These are phyloP conservation scores for Cantharis nigra DNA, from an alignment of 2,888 invertebrate species.

Conservation along the genomic window DNA sequence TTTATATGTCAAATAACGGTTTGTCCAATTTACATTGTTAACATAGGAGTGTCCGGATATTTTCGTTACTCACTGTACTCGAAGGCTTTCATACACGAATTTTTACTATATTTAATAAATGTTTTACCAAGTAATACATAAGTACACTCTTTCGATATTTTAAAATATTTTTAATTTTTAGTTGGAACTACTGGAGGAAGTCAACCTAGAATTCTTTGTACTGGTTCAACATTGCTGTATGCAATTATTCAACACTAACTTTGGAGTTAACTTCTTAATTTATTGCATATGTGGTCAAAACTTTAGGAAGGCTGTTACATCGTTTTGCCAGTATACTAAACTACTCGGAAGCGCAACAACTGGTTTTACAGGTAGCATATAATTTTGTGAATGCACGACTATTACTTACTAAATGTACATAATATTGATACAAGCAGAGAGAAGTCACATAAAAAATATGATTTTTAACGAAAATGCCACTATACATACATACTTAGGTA, in stretches of 20 bases:
- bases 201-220: slow-evolving; percentile 52
- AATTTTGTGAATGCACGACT: neutral
- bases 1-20: too few species aligned
- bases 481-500: too few species aligned
- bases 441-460: too few species aligned
- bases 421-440: too few species aligned
- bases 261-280: slow-evolving; percentile 80
- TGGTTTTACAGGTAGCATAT: neutral
- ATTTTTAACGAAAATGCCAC: too few species aligned
- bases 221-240: slow-evolving; percentile 67
- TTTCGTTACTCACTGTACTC: too few species aligned
- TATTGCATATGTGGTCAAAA: slow-evolving; percentile 84
- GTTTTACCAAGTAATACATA: too few species aligned
- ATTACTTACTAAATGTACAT: too few species aligned
- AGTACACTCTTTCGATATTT: neutral
- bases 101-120: neutral
- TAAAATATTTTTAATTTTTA: slow-evolving; percentile 38
- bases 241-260: slow-evolving; percentile 78
- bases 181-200: slow-evolving; percentile 55
- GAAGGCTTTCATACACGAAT: too few species aligned
- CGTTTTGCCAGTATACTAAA: neutral
- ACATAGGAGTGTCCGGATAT: too few species aligned
- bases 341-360: neutral
- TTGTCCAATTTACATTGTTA: too few species aligned
- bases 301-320: slow-evolving; percentile 65